Conservation (phyloP, 2,797 vertebrate species). For the Catamblyrhynchus diadema region DNA sequence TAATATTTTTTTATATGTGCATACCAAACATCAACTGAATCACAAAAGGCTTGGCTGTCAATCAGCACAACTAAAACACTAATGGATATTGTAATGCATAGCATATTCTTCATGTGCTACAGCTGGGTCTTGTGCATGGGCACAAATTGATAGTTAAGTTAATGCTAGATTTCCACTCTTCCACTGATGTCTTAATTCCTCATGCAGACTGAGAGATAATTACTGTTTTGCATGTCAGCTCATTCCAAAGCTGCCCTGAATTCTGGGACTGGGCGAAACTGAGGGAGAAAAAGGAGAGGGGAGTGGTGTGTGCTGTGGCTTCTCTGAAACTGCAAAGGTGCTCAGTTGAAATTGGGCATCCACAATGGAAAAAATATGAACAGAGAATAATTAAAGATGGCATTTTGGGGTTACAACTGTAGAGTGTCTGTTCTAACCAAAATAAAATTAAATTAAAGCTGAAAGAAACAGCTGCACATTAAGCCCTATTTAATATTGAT, state of each 20-base stretch:
- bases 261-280: background rate
- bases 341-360: background rate
- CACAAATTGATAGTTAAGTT: constrained; percentile 40
- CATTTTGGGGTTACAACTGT: constrained; percentile 65
- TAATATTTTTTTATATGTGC: constrained; percentile 17
- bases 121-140: constrained; percentile 4
- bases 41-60: constrained; percentile 43
- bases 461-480: constrained; percentile 70
- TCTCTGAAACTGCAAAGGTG: constrained; percentile 22
- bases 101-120: constrained; percentile 12
- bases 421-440: constrained; percentile 35
- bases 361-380: constrained; percentile 10
- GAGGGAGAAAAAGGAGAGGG: background rate
- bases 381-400: constrained; percentile 62
- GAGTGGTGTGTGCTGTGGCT: background rate
- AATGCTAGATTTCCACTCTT: constrained; percentile 14
- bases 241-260: constrained; percentile 21
- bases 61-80: constrained; percentile 10
- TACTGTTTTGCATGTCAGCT: constrained; percentile 5
- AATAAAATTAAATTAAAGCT: constrained; percentile 64
- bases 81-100: constrained; percentile 2
- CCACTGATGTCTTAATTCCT: constrained; percentile 52
- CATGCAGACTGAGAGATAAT: constrained; percentile 41
- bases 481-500: constrained; percentile 59
- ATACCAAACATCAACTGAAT: background rate